These are phyloP conservation scores for Oreochromis niloticus DNA, from an alignment of 2,113 vertebrate species.

Conservation along the genomic window DNA sequence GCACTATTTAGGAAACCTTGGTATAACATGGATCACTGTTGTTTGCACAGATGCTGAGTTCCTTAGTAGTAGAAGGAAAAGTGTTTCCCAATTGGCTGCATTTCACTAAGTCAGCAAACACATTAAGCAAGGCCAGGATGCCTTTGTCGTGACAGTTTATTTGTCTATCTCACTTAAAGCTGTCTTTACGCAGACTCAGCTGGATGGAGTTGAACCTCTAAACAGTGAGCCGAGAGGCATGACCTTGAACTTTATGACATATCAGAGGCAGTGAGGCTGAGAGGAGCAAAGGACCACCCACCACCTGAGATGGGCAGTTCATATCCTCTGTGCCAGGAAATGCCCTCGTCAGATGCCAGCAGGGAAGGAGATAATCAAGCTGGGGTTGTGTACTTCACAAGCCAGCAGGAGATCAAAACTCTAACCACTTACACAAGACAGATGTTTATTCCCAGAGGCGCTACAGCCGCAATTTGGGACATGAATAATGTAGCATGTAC, in stretches of 20 bases:
- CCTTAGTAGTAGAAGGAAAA: constrained; percentile 21
- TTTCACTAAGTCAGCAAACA: constrained; percentile 55
- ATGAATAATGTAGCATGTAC: constrained; percentile 39
- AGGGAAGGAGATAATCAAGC: constrained; percentile 58
- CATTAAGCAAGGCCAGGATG: neutral
- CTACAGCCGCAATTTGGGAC: constrained; percentile 32
- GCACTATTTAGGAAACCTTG: constrained; percentile 18
- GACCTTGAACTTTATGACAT: constrained; percentile 56
- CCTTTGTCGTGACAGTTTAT: constrained; percentile 38
- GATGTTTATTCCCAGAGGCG: constrained; percentile 58
- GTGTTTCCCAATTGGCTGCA: constrained; percentile 42
- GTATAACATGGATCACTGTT: neutral
- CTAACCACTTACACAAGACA: constrained; percentile 50
- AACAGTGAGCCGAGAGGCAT: constrained; percentile 30
- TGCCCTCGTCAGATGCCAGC: constrained; percentile 53
- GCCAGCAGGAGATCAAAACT: constrained; percentile 37
- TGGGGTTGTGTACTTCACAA: constrained; percentile 35
- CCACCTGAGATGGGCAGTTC: constrained; percentile 32
- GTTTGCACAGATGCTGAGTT: constrained; percentile 51
- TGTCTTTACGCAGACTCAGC: constrained; percentile 20
- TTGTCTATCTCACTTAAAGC: constrained; percentile 36
- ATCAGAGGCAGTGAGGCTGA: constrained; percentile 9
- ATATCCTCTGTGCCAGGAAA: constrained; percentile 56
- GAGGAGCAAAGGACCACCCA: constrained; percentile 61
- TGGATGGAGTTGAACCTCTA: constrained; percentile 35